These are phyloP conservation scores for Cheiracanthium punctorium DNA, from an alignment of 2,888 invertebrate species.

Conservation along the genomic window DNA sequence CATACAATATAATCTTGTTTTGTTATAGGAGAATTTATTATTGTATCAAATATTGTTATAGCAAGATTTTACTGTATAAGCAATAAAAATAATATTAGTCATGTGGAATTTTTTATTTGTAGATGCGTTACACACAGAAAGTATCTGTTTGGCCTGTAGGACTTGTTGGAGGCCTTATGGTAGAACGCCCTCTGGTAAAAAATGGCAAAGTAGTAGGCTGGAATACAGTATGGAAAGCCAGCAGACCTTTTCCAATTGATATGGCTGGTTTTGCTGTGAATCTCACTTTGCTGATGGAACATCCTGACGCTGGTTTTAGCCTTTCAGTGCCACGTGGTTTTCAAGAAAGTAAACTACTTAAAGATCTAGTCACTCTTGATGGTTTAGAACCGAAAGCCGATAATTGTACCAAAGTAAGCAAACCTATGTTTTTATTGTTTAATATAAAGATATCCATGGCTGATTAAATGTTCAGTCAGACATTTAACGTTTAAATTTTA, in stretches of 20 bases:
- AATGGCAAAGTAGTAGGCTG: slow-evolving; percentile 84
- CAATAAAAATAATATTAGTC: too few species aligned
- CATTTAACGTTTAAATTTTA: too few species aligned
- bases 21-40: too few species aligned
- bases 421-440: too few species aligned
- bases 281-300: slow-evolving; percentile 83
- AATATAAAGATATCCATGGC: too few species aligned
- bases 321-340: slow-evolving; percentile 91
- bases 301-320: slow-evolving; percentile 86
- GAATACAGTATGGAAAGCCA: slow-evolving; percentile 82
- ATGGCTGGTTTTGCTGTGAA: slow-evolving; percentile 98
- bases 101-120: slow-evolving; percentile 59
- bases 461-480: too few species aligned
- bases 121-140: slow-evolving; percentile 77
- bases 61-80: too few species aligned
- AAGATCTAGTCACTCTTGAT: slow-evolving; percentile 82
- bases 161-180: slow-evolving; percentile 94
- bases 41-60: too few species aligned
- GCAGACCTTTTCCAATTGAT: slow-evolving; percentile 95
- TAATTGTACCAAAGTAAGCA: slow-evolving; percentile 85
- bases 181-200: slow-evolving; percentile 90
- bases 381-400: slow-evolving; percentile 94
- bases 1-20: too few species aligned
- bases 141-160: slow-evolving; percentile 83
- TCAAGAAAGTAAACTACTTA: slow-evolving; percentile 90